Conservation (phyloP, 1,140 invertebrate species). For the Drosophila lowei region DNA sequence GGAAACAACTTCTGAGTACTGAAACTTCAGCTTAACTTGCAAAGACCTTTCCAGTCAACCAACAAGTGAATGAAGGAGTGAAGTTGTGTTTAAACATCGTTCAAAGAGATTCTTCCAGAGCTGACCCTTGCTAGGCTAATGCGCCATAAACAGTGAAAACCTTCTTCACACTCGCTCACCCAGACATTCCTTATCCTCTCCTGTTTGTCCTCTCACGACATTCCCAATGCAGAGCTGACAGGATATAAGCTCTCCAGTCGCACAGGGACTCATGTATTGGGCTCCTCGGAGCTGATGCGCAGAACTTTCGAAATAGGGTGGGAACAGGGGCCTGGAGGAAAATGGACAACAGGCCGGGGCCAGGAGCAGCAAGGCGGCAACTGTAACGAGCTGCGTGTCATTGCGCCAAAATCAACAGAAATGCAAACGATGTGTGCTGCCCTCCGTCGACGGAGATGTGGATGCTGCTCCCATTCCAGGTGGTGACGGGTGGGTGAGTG, state of each 20-base stretch:
- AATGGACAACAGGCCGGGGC: slow-evolving; percentile 20
- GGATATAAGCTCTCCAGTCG: slow-evolving; percentile 15
- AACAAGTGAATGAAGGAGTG: slow-evolving; percentile 28
- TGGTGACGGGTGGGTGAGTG: slow-evolving; percentile 7
- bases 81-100: not conserved
- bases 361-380: slow-evolving; percentile 41
- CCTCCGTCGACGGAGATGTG: slow-evolving; percentile 31
- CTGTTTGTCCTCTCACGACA: slow-evolving; percentile 1
- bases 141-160: slow-evolving; percentile 39
- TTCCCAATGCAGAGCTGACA: slow-evolving; percentile 36
- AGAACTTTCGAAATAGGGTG: slow-evolving; percentile 14
- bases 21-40: slow-evolving; percentile 18
- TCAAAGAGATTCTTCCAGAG: slow-evolving; percentile 20
- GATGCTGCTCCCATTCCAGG: slow-evolving; percentile 13
- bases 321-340: slow-evolving; percentile 5
- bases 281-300: slow-evolving; percentile 25
- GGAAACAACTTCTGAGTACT: slow-evolving; percentile 45
- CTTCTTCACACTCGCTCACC: slow-evolving; percentile 1
- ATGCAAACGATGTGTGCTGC: slow-evolving; percentile 77
- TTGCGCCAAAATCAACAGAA: slow-evolving; percentile 79
- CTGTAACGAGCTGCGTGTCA: slow-evolving; percentile 76
- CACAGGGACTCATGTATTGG: not conserved
- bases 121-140: slow-evolving; percentile 22
- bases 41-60: slow-evolving; percentile 30
- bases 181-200: slow-evolving; percentile 14